Evolutionary conservation across 2,888 invertebrate species (phyloP).

Genomic region (Parthenolecanium corni): DNA sequence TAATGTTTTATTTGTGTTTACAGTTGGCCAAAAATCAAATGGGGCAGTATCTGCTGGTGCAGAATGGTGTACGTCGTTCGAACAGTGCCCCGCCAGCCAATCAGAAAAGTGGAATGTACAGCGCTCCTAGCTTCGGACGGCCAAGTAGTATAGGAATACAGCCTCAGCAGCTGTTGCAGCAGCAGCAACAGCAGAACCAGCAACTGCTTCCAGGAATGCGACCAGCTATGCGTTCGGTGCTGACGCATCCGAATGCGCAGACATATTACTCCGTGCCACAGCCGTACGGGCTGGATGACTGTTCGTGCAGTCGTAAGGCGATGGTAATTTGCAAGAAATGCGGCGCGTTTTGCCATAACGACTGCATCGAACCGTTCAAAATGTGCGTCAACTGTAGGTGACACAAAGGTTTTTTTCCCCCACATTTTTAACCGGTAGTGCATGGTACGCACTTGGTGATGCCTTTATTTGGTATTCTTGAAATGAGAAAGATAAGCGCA

Average conservation of each 20-base stretch:
- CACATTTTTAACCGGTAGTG: too few relatives aligned
- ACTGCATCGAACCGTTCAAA: slow-evolving; percentile 85
- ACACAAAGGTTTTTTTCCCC: too few relatives aligned
- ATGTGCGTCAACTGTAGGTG: slow-evolving; percentile 84
- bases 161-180: slow-evolving; percentile 14
- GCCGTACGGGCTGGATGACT: slow-evolving; percentile 40
- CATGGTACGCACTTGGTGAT: too few relatives aligned
- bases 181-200: slow-evolving; percentile 33
- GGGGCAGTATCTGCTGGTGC: slow-evolving; percentile 71
- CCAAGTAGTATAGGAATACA: slow-evolving; percentile 50
- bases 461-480: too few relatives aligned
- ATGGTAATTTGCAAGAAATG: slow-evolving; percentile 94
- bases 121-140: slow-evolving; percentile 46
- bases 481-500: background rate
- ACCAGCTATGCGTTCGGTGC: slow-evolving; percentile 11
- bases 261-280: slow-evolving; percentile 18
- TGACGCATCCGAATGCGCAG: slow-evolving; percentile 18
- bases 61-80: slow-evolving; percentile 64
- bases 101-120: slow-evolving; percentile 35
- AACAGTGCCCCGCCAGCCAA: slow-evolving; percentile 71
- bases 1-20: background rate
- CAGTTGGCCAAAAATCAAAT: slow-evolving; percentile 52
- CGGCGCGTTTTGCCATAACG: slow-evolving; percentile 94
- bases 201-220: slow-evolving; percentile 4
- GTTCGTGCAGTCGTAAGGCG: slow-evolving; percentile 85